Evolutionary conservation across 2,888 invertebrate genomes (phyloP).

Genomic region (Melinopterus prodromus): DNA sequence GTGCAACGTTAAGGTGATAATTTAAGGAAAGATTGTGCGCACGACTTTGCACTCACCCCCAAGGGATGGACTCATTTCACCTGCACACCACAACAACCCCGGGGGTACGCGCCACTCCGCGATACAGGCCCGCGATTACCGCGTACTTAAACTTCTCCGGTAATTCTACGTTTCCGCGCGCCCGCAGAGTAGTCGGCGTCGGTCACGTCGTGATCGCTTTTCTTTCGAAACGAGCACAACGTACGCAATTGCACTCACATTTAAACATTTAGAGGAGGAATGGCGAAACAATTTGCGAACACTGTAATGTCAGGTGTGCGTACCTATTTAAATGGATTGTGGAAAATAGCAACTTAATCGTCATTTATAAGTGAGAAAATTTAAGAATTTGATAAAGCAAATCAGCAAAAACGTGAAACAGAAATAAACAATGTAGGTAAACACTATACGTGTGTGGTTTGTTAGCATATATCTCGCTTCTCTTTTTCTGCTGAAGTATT

Average conservation of each 20-base stretch:
- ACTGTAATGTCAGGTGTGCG: no score
- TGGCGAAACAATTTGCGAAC: no score
- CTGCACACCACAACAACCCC: slow-evolving; percentile 11
- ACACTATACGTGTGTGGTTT: no score
- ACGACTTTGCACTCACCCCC: slow-evolving; percentile 25
- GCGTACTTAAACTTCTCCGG: not conserved
- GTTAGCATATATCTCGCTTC: no score
- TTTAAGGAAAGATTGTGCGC: slow-evolving; percentile 12
- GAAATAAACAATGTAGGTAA: no score
- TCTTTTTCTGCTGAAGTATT: no score
- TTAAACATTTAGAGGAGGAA: no score
- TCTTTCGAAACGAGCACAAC: not conserved
- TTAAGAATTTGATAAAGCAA: no score
- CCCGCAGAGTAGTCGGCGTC: not conserved
- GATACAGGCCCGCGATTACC: not conserved
- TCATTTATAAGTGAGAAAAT: no score
- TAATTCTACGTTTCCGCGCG: not conserved
- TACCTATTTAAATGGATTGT: no score
- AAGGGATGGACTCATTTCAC: slow-evolving; percentile 23
- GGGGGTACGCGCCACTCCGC: not conserved
- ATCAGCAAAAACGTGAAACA: no score
- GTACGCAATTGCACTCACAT: not conserved
- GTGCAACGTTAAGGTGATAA: slow-evolving; percentile 22
- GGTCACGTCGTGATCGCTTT: not conserved
- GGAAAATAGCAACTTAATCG: no score